These are phyloP conservation scores for Bos indicus DNA, from an alignment of 2,113 vertebrate genomes.

Conservation along the genomic window DNA sequence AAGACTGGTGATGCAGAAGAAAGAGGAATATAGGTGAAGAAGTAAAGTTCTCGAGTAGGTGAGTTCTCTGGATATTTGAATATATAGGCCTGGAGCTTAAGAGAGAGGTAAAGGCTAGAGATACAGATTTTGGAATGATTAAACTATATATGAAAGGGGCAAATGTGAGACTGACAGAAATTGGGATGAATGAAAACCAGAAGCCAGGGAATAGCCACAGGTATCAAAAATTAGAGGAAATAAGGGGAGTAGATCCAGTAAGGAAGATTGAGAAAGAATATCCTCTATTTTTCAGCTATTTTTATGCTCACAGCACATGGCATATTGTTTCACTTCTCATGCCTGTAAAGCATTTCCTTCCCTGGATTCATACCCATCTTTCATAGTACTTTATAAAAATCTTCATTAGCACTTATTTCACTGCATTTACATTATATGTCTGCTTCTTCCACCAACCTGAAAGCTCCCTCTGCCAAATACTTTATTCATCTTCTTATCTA, in stretches of 20 bases:
- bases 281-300: background rate
- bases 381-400: background rate
- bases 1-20: background rate
- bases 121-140: background rate
- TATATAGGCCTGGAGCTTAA: background rate
- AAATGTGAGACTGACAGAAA: background rate
- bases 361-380: background rate
- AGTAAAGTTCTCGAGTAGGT: background rate
- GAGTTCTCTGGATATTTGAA: background rate
- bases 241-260: background rate
- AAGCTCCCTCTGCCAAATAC: background rate
- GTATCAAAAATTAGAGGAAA: background rate
- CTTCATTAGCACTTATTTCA: conserved; percentile 25
- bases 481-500: background rate
- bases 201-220: background rate
- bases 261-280: background rate
- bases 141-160: background rate
- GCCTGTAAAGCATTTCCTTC: background rate
- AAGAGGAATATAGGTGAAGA: background rate
- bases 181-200: background rate
- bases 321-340: background rate
- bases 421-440: conserved; percentile 16
- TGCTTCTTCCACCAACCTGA: background rate
- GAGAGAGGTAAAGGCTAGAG: background rate
- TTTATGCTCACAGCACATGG: background rate